Base-by-base conservation (phyloP, 2,888 invertebrate genomes). In the Xanthorhoe spadicearia region DNA sequence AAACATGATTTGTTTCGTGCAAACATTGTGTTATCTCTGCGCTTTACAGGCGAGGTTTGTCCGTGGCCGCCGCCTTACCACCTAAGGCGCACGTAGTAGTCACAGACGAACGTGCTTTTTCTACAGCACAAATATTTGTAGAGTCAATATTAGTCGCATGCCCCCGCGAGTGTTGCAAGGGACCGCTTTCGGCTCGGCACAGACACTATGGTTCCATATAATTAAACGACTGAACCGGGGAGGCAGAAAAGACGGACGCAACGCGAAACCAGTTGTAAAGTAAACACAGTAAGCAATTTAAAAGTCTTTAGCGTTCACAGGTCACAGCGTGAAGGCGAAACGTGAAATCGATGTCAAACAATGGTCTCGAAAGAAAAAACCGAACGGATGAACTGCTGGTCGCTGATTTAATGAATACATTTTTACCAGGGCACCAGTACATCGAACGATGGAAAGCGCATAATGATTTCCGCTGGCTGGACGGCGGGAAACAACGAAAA, bases 391-490 rank as follows among this genome's bases (percentile, higher is more conserved):
- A 83, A 79, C 79, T 77, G 74, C 77, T 82, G 83, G 83, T 88
- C 84, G 83, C 78, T 86, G 91, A 86, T 88, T 92, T 84, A 88
- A 90, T 92, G 88, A 90, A 90, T 90, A 89, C 76, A 88, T 89
- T 90, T 89, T 89, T 85, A 89, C 88, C 51, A 87, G 85, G 83
- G 81, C 86, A 83, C 72, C 82, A 86, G 82, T 85, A 89, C 85
- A 82, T 77, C 79, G 83, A 76, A 80, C 86, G 82, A 82, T 90
- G 90, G 90, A 89, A 90, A 92, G 85, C 86, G 92, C 86, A 92
- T 93, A 92, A 93, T 92, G 88, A 92, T 85, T 92, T 92, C 92
- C 92, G 90, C 78, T 84, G 82, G 80, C 68, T 81, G 80, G 83
- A 83, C 85, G 82, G 81, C 84, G 84, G 88, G 87, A 87, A 89